These are phyloP conservation scores for Hemithea aestivaria DNA, from an alignment of 2,888 invertebrate species.

Conservation along the genomic window DNA sequence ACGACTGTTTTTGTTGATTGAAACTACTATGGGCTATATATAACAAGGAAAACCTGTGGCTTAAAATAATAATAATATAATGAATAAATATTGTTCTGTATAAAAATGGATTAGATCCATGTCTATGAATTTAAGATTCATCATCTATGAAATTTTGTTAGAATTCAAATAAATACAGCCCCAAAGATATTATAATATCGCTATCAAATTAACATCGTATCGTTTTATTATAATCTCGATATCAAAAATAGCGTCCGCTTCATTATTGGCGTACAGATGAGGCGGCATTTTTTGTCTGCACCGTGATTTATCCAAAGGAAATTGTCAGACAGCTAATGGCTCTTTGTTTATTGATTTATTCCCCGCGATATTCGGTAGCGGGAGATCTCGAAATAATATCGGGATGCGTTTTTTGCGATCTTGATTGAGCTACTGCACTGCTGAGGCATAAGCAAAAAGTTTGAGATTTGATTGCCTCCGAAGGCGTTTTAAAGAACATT, in stretches of 20 bases:
- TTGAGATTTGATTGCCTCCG: constrained; percentile 26
- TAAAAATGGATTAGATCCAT: too few species aligned
- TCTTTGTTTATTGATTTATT: constrained; percentile 78
- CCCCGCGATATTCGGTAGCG: constrained; percentile 74
- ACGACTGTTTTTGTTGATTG: constrained; percentile 20
- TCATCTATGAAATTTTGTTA: too few species aligned
- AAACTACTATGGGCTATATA: too few species aligned
- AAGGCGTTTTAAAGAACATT: constrained; percentile 16
- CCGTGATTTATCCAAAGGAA: constrained; percentile 76
- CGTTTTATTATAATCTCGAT: constrained; percentile 37
- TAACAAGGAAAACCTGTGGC: too few species aligned
- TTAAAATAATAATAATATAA: too few species aligned
- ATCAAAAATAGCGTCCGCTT: constrained; percentile 42
- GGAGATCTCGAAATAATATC: constrained; percentile 57
- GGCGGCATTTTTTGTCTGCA: constrained; percentile 54
- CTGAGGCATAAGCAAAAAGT: constrained; percentile 42
- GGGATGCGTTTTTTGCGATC: constrained; percentile 46
- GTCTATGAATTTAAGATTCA: too few species aligned
- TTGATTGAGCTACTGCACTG: constrained; percentile 59
- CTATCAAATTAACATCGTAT: constrained; percentile 14
- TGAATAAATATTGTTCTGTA: too few species aligned
- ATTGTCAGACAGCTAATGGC: constrained; percentile 75
- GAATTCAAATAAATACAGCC: too few species aligned
- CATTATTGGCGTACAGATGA: constrained; percentile 50
- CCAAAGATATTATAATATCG: too few species aligned